A percentile compares a stretch with the other conserved stretches of the same genome.
phyloP scores from a whole-genome alignment of 2,113 vertebrate genomes.

The Coracopsis vasa region DNA sequence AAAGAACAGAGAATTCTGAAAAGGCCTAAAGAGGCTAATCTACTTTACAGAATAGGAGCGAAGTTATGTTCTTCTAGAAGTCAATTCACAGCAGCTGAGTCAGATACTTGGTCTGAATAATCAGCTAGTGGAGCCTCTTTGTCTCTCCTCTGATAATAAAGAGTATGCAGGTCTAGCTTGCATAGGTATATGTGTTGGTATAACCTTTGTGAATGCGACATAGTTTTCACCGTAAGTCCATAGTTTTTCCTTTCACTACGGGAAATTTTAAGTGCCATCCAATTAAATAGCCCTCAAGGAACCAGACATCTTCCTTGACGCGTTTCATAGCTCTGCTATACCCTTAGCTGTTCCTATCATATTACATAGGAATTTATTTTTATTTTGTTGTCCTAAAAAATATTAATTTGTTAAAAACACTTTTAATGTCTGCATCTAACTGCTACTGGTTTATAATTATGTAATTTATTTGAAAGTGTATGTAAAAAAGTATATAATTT shows the following conservation, averaged over 20 bases:
- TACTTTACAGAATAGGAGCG: neutral
- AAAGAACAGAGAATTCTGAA: neutral
- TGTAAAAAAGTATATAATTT: neutral
- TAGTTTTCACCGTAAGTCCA: neutral
- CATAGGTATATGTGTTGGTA: neutral
- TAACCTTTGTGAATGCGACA: neutral
- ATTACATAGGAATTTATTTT: neutral
- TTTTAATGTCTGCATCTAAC: neutral
- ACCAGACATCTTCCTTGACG: neutral
- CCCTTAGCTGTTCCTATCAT: neutral
- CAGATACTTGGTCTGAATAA: neutral
- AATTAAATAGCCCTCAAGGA: neutral
- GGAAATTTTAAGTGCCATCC: neutral
- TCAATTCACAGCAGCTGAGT: neutral
- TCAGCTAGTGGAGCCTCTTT: neutral
- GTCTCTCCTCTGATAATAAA: neutral
- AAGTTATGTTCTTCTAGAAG: neutral
- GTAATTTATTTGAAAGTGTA: neutral
- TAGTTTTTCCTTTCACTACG: neutral
- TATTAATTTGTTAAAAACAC: neutral
- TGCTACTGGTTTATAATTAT: neutral
- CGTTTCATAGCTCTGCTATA: neutral
- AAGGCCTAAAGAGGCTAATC: neutral
- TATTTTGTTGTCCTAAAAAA: neutral
- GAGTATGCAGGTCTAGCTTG: neutral